phyloP scores from a whole-genome alignment of 2,113 vertebrate species.

The Plectropomus leopardus region DNA sequence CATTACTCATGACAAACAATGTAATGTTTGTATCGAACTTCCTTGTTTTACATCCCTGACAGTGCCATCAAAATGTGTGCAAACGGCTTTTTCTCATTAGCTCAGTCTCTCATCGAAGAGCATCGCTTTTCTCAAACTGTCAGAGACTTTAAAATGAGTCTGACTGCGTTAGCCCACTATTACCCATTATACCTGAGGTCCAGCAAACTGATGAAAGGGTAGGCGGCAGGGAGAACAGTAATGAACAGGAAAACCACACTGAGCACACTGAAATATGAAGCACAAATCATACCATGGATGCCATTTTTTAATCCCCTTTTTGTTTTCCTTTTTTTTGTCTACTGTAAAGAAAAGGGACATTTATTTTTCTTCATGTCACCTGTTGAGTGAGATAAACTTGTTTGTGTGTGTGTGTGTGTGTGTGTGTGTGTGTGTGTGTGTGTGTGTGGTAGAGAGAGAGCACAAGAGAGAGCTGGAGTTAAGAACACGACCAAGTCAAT shows the following conservation, averaged over 20 bases:
- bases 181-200: slow-evolving; percentile 10
- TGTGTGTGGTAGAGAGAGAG: slow-evolving; percentile 21
- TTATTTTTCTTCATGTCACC: slow-evolving; percentile 56
- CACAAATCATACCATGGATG: slow-evolving; percentile 59
- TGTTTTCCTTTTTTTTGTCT: slow-evolving; percentile 28
- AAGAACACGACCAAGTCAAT: slow-evolving; percentile 58
- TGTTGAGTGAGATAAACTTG: slow-evolving; percentile 36
- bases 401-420: slow-evolving; percentile 12
- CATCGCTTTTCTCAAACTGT: slow-evolving; percentile 12
- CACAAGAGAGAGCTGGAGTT: slow-evolving; percentile 29
- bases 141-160: slow-evolving; percentile 37
- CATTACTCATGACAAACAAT: slow-evolving; percentile 22
- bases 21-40: slow-evolving; percentile 29
- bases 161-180: slow-evolving; percentile 26
- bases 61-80: slow-evolving; percentile 6
- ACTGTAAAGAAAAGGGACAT: slow-evolving; percentile 42
- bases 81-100: slow-evolving; percentile 10
- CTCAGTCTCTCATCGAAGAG: slow-evolving; percentile 37
- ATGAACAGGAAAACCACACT: slow-evolving; percentile 14
- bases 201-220: slow-evolving; percentile 41
- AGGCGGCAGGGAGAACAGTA: slow-evolving; percentile 9
- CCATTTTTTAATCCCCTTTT: slow-evolving; percentile 3
- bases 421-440: slow-evolving; percentile 17
- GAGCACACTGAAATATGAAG: slow-evolving; percentile 60
- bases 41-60: slow-evolving; percentile 29